A percentile compares a stretch with the other conserved stretches of the same genome.
Conservation (phyloP, 2,888 invertebrate species). For the Operophtera brumata region DNA sequence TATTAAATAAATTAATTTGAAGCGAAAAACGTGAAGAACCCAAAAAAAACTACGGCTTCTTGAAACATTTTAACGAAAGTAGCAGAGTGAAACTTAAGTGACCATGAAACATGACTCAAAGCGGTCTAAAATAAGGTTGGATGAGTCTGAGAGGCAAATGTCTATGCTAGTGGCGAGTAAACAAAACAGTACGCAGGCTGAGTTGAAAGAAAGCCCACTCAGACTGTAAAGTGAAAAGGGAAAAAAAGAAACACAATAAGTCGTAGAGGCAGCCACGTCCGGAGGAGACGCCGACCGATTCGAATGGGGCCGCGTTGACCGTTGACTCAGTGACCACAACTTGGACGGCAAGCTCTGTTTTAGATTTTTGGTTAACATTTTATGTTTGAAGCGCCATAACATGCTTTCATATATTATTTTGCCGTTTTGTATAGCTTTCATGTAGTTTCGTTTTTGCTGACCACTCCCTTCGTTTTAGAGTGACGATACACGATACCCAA, state of each 20-base stretch:
- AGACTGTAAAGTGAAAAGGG: slow-evolving; percentile 59
- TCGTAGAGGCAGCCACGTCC: slow-evolving; percentile 60
- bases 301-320: slow-evolving; percentile 53
- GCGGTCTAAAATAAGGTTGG: slow-evolving; percentile 44
- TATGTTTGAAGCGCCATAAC: too few relatives aligned
- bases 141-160: slow-evolving; percentile 62
- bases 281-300: slow-evolving; percentile 55
- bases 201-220: slow-evolving; percentile 64
- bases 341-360: slow-evolving; percentile 35
- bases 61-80: slow-evolving; percentile 36
- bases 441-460: neutral
- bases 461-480: slow-evolving; percentile 16
- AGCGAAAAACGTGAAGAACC: slow-evolving; percentile 6
- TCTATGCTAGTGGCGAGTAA: slow-evolving; percentile 59
- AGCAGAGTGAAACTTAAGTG: slow-evolving; percentile 44
- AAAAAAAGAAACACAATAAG: slow-evolving; percentile 66
- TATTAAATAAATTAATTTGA: slow-evolving; percentile 8
- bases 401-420: neutral
- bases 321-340: slow-evolving; percentile 52
- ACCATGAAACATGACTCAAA: slow-evolving; percentile 48
- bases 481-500: slow-evolving; percentile 43
- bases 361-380: slow-evolving; percentile 16
- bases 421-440: too few relatives aligned
- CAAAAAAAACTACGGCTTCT: slow-evolving; percentile 29
- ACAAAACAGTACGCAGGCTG: slow-evolving; percentile 58